A percentile compares a stretch with the other conserved stretches of the same genome.
These are phyloP conservation scores for Cryptotermes secundus DNA, from an alignment of 1,140 invertebrate species.

Conservation along the genomic window DNA sequence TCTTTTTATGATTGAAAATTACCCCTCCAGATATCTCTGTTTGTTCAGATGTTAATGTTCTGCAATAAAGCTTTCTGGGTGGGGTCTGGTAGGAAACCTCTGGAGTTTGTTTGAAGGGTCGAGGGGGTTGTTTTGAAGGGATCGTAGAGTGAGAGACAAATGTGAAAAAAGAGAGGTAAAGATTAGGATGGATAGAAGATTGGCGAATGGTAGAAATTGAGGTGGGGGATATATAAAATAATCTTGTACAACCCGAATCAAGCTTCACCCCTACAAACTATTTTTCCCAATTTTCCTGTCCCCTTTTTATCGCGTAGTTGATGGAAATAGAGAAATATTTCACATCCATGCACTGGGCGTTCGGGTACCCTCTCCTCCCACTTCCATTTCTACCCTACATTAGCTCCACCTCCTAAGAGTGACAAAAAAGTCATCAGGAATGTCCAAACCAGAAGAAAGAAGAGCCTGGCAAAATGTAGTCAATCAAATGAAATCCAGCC, in stretches of 20 bases:
- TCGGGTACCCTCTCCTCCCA: neutral
- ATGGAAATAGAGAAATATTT: conserved; percentile 7
- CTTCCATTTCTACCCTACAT: neutral
- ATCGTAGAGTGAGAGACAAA: neutral
- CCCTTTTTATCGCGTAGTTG: neutral
- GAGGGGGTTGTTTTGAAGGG: conserved; percentile 4
- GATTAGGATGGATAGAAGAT: neutral
- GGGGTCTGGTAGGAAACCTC: neutral
- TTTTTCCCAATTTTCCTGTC: neutral
- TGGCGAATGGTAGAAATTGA: neutral
- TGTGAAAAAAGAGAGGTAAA: neutral
- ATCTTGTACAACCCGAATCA: neutral
- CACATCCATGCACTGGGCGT: neutral
- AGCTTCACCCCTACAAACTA: neutral
- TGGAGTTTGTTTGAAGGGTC: neutral
- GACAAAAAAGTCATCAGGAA: neutral
- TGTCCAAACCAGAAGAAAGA: neutral
- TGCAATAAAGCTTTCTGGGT: neutral
- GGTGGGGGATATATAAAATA: conserved; percentile 5
- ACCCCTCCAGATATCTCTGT: conserved; percentile 11
- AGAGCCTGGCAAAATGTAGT: neutral
- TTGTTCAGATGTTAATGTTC: conserved; percentile 19
- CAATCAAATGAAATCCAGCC: neutral
- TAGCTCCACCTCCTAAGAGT: neutral
- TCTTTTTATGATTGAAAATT: conserved; percentile 16